Evolutionary conservation across 2,888 invertebrate genomes (phyloP), one percentile per base, ranked within the genome.

Genomic region (Fragum sueziense): DNA sequence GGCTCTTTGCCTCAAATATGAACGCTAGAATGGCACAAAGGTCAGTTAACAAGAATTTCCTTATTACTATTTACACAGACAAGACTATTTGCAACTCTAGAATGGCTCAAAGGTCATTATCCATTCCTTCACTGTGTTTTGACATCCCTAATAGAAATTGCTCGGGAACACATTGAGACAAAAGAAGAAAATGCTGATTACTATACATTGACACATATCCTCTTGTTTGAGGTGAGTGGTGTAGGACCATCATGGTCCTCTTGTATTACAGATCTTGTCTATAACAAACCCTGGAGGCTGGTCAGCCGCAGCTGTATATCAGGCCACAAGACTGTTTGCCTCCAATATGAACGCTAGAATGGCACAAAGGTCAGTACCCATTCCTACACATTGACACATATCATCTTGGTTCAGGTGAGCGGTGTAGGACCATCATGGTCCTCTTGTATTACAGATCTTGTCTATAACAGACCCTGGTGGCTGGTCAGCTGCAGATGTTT

Each of bases 401-500:
- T n/a, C 41, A 41, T 41, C 17, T 17, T 41, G 17, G 41, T 41
- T 41, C 41, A 41, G 41, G 41, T 41, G 41, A 41, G 41, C 17
- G 41, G 17, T 41, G 11, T 41, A 41, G 41, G 41, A 11, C 17
- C 17, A 11, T 11, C 41, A 41, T 11, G 41, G 41, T 9, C n/a
- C 29, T 57, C 11, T 14, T 69, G 17, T 61, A 52, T 86, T 91
- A 80, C 90, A 94, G 92, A 91, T 94, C 68, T 85, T 95, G 54
- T 90, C 93, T 79, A 72, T 94, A 85, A 93, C 94, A 92, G 97
- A 97, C 93, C 99, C 99, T 11, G 96, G 97, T n/a, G 95, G 95
- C 57, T 99, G 99, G 99, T 97, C 97, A 73, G 98, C 99, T 25
- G 99, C 99, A 59, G 97, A 99, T 0, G 97, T 99, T 97, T 99